Evolutionary conservation across 1,140 invertebrate species (phyloP), one percentile per base, ranked within the genome.

Genomic region (Bombus huntii): DNA sequence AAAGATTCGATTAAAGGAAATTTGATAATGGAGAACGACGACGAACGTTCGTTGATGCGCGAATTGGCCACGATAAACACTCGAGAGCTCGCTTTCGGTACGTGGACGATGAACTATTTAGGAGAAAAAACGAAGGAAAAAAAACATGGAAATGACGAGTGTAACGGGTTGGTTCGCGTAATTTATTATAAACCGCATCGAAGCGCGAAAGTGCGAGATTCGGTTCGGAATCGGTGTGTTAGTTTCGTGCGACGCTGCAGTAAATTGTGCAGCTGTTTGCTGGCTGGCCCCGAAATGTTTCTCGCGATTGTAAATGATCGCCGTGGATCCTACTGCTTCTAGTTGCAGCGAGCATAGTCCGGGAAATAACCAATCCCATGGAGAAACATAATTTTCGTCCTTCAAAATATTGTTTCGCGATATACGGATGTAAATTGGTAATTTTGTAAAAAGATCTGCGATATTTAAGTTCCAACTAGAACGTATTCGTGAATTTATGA

Each of bases 241-340:
- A 31, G 47, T 80, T 39, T 37, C 8, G 22, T 34, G 66, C 47
- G n/a, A 28, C 78, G 44, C 42, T 12, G 65, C 13, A 12, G 44
- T 70, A 80, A 80, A 80, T 80, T 57, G n/a, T 22, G 25, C 44
- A 70, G 44, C 44, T 74, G 22, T 74, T 74, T 74, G 42, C 72
- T 44, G 72, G n/a, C 72, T 25, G 25, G 28, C 31, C 31, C 9
- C 73, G 42, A 53, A 74, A 74, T 34, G 72, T 74, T 74, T 34
- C 73, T 53, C 73, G 10, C 44, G 73, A 75, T 75, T 37, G 73
- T 75, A 75, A 75, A 75, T 75, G 42, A 75, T 75, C 73, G n/a
- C 42, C n/a, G n/a, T n/a, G 72, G 44, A 47, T 47, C 72, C n/a
- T 37, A 22, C 31, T 28, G 31, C n/a, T 44, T 71, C 25, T 39